Percentiles rank a stretch among this genome's conserved stretches.
These are phyloP conservation scores for Eira barbara DNA, from an alignment of 2,113 vertebrate species.

Conservation along the genomic window DNA sequence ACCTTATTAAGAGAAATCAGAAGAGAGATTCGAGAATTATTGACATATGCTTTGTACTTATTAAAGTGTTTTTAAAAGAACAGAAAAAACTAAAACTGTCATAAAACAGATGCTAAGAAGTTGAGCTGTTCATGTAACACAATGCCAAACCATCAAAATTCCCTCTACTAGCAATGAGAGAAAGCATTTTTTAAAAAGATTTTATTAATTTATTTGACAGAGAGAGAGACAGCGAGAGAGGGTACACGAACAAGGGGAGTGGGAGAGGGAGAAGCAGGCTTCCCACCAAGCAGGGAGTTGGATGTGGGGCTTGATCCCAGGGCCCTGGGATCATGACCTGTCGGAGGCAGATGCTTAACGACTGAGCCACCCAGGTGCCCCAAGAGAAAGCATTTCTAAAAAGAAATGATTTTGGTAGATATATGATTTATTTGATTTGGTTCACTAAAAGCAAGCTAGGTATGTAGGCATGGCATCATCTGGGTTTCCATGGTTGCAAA, in stretches of 20 bases:
- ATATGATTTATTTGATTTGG: not conserved
- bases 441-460: constrained; percentile 7
- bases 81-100: not conserved
- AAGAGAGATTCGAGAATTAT: not conserved
- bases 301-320: too few species aligned
- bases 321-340: too few species aligned
- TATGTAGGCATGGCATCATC: not conserved
- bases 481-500: constrained; percentile 26
- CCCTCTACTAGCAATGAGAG: not conserved
- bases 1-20: not conserved
- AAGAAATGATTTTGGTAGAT: not conserved
- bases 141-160: not conserved
- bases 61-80: not conserved
- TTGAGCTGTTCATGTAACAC: not conserved
- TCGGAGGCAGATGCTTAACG: too few species aligned
- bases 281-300: too few species aligned
- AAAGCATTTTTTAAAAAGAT: not conserved
- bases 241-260: too few species aligned
- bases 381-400: not conserved
- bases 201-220: too few species aligned
- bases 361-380: too few species aligned
- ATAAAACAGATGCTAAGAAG: not conserved
- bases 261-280: too few species aligned
- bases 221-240: too few species aligned
- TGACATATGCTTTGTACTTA: not conserved